A percentile compares a stretch with the other conserved stretches of the same genome.
phyloP scores from a whole-genome alignment of 2,113 vertebrate genomes.

The Dicrurus megarhynchus region DNA sequence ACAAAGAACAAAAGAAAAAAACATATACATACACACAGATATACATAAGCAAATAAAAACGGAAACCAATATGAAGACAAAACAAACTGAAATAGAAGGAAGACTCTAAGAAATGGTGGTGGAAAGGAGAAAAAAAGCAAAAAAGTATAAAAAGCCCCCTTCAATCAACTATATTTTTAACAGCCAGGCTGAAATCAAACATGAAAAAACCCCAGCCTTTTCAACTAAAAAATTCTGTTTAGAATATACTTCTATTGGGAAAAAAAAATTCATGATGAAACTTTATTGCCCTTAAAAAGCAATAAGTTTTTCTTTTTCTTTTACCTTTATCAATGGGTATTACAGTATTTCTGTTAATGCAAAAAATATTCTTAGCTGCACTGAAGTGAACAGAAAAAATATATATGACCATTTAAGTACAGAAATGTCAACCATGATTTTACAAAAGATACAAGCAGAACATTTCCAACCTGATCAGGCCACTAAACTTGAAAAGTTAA shows the following conservation, averaged over 20 bases:
- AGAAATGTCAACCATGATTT: neutral
- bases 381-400: neutral
- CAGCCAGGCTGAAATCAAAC: neutral
- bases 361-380: neutral
- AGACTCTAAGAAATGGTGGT: neutral
- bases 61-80: neutral
- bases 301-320: neutral
- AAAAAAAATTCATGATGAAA: neutral
- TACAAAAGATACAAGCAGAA: neutral
- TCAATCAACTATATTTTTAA: neutral
- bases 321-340: neutral
- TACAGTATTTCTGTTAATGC: neutral
- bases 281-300: neutral
- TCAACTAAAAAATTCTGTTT: neutral
- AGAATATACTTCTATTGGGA: neutral
- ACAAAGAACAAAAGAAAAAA: neutral
- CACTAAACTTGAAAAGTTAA: neutral
- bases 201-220: fast-evolving
- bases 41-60: neutral
- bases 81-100: neutral
- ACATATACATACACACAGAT: neutral
- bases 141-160: neutral
- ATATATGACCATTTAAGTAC: neutral
- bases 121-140: neutral
- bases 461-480: neutral